Base-by-base conservation (phyloP, 2,888 invertebrate species). In the Pseudoips prasinana region DNA sequence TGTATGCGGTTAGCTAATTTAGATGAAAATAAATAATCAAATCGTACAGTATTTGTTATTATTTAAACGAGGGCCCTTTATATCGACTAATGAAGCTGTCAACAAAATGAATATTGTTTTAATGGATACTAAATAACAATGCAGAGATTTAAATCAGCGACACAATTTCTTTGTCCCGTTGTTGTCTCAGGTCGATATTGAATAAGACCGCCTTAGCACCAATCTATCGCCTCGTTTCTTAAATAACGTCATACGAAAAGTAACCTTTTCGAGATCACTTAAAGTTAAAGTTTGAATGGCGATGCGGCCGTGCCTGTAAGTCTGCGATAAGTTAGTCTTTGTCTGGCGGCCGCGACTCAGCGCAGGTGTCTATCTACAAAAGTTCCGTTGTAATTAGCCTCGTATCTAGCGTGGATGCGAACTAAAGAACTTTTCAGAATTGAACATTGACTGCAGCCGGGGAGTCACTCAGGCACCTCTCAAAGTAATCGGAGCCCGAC, bases 341-440 rank as follows among this genome's bases (percentile, higher is more conserved):
- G 88, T 88, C 80, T 81, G 77, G 72, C 70, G 64, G 73, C 68
- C 70, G 74, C 72, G 78, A 72, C 72, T 77, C 79, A 73, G 78
- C 79, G 80, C 86, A 87, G 87, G 88, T 88, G 87, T 88, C 86
- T 87, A 84, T 85, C 86, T 82, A 82, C 74, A 84, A 86, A 85
- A 88, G 84, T 87, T 87, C 74, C 71, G 65, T 65, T 69, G 81
- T 87, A 88, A 88, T 88, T 88, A 88, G 87, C 77, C 68, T 72
- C 74, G 76, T 80, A 85, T 84, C 84, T 82, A 84, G 74, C 72
- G 60, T 83, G 72, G 81, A 82, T 73, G 78, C 70, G 73, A 73
- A 81, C 79, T 77, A 76, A 77, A 73, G 76, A 83, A 86, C 81
- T 86, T 86, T 85, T 77, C 73, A 81, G 77, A 79, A 85, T 81